Conservation (phyloP, 2,888 invertebrate genomes). For the Tenthredo notha region DNA sequence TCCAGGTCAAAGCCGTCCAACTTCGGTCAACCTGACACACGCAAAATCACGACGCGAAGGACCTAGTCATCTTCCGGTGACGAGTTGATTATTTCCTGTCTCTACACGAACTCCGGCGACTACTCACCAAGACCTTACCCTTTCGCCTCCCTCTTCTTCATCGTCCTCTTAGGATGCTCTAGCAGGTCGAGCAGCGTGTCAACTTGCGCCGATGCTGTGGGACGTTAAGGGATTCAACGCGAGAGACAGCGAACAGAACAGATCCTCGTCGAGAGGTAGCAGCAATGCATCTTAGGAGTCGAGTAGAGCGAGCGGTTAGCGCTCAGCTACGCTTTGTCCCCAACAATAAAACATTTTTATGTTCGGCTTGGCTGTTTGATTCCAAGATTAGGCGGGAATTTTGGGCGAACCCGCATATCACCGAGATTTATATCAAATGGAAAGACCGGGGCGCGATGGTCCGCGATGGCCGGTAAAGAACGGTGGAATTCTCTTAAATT, state of each 20-base stretch:
- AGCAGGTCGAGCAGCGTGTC: constrained; percentile 30
- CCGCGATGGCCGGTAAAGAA: constrained; percentile 55
- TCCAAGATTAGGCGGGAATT: constrained; percentile 78
- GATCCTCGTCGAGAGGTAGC: constrained; percentile 37
- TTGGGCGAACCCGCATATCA: constrained; percentile 78
- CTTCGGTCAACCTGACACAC: constrained; percentile 36
- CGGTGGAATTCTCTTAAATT: constrained; percentile 76
- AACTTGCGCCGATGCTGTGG: constrained; percentile 35
- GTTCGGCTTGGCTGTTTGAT: constrained; percentile 75
- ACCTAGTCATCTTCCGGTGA: constrained; percentile 47
- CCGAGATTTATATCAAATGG: constrained; percentile 75
- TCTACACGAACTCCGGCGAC: background rate
- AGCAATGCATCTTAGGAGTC: constrained; percentile 51
- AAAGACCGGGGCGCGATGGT: constrained; percentile 62
- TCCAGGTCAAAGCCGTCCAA: constrained; percentile 63
- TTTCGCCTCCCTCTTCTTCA: background rate
- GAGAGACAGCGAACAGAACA: constrained; percentile 42
- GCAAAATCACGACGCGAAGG: constrained; percentile 39
- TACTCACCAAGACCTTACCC: constrained; percentile 24
- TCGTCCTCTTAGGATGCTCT: background rate
- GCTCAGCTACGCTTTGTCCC: constrained; percentile 62
- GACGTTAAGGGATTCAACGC: constrained; percentile 24
- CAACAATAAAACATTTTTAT: constrained; percentile 77
- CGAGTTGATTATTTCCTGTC: constrained; percentile 47
- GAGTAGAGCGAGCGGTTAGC: constrained; percentile 42